A percentile compares a stretch with the other conserved stretches of the same genome.
Evolutionary conservation across 2,888 invertebrate genomes (phyloP).

Genomic region (Clanis bilineata): DNA sequence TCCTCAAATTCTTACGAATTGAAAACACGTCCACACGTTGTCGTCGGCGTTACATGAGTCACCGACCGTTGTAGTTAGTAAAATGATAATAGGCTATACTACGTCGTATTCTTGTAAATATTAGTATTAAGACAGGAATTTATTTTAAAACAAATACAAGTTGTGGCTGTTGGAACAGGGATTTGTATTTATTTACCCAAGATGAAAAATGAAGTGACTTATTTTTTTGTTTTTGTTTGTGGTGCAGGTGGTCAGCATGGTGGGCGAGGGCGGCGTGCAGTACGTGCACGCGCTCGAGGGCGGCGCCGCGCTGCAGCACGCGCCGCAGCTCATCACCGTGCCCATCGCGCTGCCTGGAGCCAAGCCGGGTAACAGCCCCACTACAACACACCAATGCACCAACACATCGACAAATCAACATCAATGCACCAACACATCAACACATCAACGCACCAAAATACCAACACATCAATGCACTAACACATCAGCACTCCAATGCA

Average conservation of each 20-base stretch:
- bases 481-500: too few relatives aligned
- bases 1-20: neutral
- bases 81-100: neutral
- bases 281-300: slow-evolving; percentile 83
- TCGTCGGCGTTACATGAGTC: neutral
- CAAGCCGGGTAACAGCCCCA: slow-evolving; percentile 81
- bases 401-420: too few relatives aligned
- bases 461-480: too few relatives aligned
- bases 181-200: too few relatives aligned
- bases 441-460: too few relatives aligned
- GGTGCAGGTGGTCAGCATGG: slow-evolving; percentile 85
- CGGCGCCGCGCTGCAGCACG: slow-evolving; percentile 56
- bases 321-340: slow-evolving; percentile 88
- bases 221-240: too few relatives aligned
- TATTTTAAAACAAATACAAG: too few relatives aligned
- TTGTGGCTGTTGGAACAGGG: too few relatives aligned
- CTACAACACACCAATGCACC: neutral
- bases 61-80: neutral
- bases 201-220: too few relatives aligned
- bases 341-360: slow-evolving; percentile 89
- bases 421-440: too few relatives aligned
- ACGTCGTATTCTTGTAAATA: neutral
- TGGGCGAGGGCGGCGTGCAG: slow-evolving; percentile 86
- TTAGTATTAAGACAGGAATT: neutral
- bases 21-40: neutral